Evolutionary conservation across 2,797 vertebrate genomes (phyloP).

Genomic region (Vipera ursinii): DNA sequence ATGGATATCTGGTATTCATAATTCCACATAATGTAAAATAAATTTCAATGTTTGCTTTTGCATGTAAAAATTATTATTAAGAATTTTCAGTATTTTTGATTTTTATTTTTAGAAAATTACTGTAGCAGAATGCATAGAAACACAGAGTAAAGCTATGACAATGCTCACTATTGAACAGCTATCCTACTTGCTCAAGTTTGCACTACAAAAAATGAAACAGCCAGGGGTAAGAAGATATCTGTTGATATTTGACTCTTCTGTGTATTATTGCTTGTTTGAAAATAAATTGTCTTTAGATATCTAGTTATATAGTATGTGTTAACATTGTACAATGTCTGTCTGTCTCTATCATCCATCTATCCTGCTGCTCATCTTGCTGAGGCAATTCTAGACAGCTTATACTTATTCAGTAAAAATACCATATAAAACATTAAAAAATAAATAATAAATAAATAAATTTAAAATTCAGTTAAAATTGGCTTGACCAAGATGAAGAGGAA

Average conservation of each 20-base stretch:
- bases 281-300: slow-evolving; percentile 3
- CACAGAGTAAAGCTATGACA: slow-evolving; percentile 98
- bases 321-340: not conserved
- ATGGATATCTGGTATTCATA: not conserved
- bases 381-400: not conserved
- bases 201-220: slow-evolving; percentile 99
- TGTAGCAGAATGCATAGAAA: slow-evolving; percentile 98
- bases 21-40: not conserved
- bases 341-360: rapidly evolving
- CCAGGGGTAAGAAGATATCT: slow-evolving; percentile 85
- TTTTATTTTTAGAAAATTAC: slow-evolving; percentile 92
- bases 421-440: not conserved
- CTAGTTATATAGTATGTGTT: not conserved
- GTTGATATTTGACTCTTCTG: not conserved
- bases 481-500: not conserved
- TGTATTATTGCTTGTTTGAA: not conserved
- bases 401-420: not conserved
- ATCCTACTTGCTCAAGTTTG: slow-evolving; percentile 97
- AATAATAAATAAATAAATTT: not conserved
- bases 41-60: not conserved
- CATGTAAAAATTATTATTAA: not conserved
- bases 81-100: slow-evolving; percentile 56
- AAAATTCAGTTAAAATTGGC: not conserved
- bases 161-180: slow-evolving; percentile 97
- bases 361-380: not conserved